Evolutionary conservation across 2,797 vertebrate genomes (phyloP).

Genomic region (Darevskia nairensis): DNA sequence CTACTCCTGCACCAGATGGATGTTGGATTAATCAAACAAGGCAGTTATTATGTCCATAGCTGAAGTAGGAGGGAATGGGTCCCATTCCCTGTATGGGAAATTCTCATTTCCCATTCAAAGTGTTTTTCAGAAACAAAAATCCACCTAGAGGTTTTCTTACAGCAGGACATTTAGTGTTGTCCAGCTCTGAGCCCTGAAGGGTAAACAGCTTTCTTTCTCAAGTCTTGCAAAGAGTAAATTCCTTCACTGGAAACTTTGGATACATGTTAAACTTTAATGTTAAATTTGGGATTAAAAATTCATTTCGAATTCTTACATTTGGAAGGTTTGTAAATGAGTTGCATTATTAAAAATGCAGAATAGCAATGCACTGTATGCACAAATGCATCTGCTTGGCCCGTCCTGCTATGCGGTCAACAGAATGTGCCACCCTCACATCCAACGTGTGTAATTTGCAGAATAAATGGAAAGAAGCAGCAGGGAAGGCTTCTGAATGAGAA

Average conservation of each 20-base stretch:
- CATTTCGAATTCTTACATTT: slow-evolving; percentile 71
- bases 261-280: slow-evolving; percentile 75
- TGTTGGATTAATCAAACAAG: neutral
- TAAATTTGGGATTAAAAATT: slow-evolving; percentile 77
- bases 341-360: slow-evolving; percentile 72
- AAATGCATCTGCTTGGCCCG: slow-evolving; percentile 39
- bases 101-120: neutral
- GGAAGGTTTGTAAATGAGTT: slow-evolving; percentile 75
- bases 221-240: slow-evolving; percentile 61
- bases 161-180: neutral
- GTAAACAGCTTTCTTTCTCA: neutral
- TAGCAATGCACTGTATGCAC: slow-evolving; percentile 35
- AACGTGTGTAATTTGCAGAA: slow-evolving; percentile 16
- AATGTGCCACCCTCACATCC: slow-evolving; percentile 1
- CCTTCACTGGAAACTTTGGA: slow-evolving; percentile 63
- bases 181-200: neutral
- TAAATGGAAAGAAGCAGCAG: neutral
- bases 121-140: neutral
- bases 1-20: neutral
- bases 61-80: neutral
- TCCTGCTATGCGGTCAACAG: slow-evolving; percentile 24
- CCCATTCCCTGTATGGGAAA: neutral
- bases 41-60: neutral
- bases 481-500: neutral
- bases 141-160: neutral